These are phyloP conservation scores for Macrotus californicus DNA, from an alignment of 2,113 vertebrate species.

Conservation along the genomic window DNA sequence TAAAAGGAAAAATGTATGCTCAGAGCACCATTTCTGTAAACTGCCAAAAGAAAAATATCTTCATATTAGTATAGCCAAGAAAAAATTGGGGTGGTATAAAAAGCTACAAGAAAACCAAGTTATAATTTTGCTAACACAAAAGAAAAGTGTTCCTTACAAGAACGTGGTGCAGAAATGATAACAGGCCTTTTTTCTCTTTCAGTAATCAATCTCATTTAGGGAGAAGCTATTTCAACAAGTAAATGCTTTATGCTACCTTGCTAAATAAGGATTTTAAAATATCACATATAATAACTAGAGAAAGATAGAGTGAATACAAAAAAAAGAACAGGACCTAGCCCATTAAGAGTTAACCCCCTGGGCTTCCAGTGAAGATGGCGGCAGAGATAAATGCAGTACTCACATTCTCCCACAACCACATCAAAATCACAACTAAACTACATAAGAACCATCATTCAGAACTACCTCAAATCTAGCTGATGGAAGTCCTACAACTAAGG, in stretches of 20 bases:
- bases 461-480: background rate
- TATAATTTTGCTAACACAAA: background rate
- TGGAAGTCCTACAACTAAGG: background rate
- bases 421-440: background rate
- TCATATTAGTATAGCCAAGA: constrained; percentile 36
- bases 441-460: background rate
- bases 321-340: background rate
- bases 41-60: constrained; percentile 23
- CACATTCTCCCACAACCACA: background rate
- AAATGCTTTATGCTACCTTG: background rate
- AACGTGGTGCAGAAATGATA: constrained; percentile 22
- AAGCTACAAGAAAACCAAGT: constrained; percentile 17
- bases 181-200: constrained; percentile 6
- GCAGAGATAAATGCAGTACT: background rate
- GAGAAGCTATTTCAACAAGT: constrained; percentile 25
- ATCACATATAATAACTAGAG: background rate
- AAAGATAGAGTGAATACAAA: background rate
- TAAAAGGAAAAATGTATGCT: constrained; percentile 35
- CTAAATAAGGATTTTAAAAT: constrained; percentile 20
- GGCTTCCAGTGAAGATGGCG: background rate
- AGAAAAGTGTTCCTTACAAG: constrained; percentile 32
- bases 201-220: background rate
- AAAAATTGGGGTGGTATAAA: constrained; percentile 33
- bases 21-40: constrained; percentile 48
- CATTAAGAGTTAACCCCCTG: background rate